Percentiles rank a stretch among this genome's conserved stretches.
Evolutionary conservation across 2,113 vertebrate species (phyloP).

Genomic region (Toxotes jaculatrix): DNA sequence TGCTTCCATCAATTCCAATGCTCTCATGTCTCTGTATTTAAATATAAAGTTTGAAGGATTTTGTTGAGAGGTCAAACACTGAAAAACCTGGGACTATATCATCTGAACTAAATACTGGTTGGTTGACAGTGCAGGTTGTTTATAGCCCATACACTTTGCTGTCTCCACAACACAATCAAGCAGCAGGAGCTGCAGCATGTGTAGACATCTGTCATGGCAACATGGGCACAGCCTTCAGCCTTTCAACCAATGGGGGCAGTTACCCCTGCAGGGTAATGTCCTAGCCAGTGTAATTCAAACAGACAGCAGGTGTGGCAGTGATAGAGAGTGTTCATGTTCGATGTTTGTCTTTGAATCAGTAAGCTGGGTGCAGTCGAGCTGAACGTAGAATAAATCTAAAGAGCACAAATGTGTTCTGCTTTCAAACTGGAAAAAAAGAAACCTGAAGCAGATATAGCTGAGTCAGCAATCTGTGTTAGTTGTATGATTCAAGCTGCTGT

Average conservation of each 20-base stretch:
- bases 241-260: constrained; percentile 50
- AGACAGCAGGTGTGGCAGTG: constrained; percentile 38
- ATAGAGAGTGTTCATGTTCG: constrained; percentile 17
- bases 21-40: neutral
- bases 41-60: neutral
- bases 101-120: constrained; percentile 59
- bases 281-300: constrained; percentile 64
- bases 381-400: constrained; percentile 23
- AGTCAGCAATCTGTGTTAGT: neutral
- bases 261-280: constrained; percentile 61
- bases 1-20: neutral
- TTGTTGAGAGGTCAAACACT: neutral
- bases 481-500: constrained; percentile 7
- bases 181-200: constrained; percentile 48
- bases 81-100: no score
- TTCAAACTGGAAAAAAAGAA: constrained; percentile 3
- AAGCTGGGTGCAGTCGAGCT: constrained; percentile 6
- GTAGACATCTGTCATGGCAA: constrained; percentile 75
- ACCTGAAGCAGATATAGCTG: constrained; percentile 4
- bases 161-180: constrained; percentile 74
- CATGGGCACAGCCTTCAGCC: constrained; percentile 52
- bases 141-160: constrained; percentile 58
- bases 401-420: neutral
- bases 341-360: constrained; percentile 40
- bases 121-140: constrained; percentile 62